A percentile compares a stretch with the other conserved stretches of the same genome.
Evolutionary conservation across 1,140 invertebrate genomes (phyloP).

Genomic region (Calosoma granatense): DNA sequence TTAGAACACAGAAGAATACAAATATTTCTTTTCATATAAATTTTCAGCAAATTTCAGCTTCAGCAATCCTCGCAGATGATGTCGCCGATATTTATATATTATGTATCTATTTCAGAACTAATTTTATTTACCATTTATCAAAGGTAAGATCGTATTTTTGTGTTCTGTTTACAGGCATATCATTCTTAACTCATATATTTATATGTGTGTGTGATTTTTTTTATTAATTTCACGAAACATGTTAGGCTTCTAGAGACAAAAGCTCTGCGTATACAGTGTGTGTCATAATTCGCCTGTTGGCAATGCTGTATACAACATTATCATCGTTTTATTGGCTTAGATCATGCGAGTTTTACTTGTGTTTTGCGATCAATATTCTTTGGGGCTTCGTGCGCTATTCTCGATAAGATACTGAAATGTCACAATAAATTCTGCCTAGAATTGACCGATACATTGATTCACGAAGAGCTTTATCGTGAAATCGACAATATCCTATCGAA

Average conservation of each 20-base stretch:
- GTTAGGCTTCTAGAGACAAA: neutral
- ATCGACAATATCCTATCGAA: too few relatives aligned
- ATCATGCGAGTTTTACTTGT: too few relatives aligned
- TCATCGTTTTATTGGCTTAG: too few relatives aligned
- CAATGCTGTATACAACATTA: too few relatives aligned
- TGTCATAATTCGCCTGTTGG: too few relatives aligned
- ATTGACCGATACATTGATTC: too few relatives aligned
- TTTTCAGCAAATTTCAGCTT: neutral
- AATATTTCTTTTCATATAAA: neutral
- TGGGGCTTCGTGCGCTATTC: too few relatives aligned
- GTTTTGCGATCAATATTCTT: too few relatives aligned
- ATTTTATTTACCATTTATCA: neutral
- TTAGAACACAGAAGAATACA: neutral
- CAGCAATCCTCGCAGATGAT: neutral
- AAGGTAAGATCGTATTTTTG: slow-evolving; percentile 3
- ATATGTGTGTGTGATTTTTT: neutral
- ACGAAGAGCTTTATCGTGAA: too few relatives aligned
- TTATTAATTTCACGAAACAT: neutral
- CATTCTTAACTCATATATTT: neutral
- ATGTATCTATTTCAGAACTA: slow-evolving; percentile 3
- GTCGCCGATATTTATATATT: neutral
- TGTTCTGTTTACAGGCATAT: neutral
- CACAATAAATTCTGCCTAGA: too few relatives aligned
- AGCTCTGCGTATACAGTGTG: too few relatives aligned
- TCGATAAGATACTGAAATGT: too few relatives aligned